phyloP scores from a whole-genome alignment of 2,797 vertebrate genomes.

The Myotis findleyi region DNA sequence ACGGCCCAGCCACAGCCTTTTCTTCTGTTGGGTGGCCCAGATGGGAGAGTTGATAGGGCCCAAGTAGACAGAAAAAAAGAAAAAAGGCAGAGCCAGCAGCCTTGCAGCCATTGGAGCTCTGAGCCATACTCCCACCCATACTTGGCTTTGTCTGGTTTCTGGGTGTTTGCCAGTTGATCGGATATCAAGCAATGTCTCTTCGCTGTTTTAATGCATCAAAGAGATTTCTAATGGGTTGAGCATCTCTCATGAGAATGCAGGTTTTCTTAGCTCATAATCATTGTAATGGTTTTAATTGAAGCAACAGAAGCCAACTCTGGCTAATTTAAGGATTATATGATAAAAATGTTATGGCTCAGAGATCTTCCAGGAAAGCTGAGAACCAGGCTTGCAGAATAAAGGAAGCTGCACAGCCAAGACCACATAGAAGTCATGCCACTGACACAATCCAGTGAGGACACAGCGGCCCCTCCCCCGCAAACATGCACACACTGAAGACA shows the following conservation, averaged over 20 bases:
- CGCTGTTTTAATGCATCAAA: not conserved
- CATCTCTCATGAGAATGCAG: not conserved
- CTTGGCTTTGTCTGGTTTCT: not conserved
- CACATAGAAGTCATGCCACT: not conserved
- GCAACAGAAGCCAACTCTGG: not conserved
- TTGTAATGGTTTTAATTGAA: slow-evolving; percentile 13
- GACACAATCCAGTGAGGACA: not conserved
- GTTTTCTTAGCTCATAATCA: not conserved
- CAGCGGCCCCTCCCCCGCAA: not conserved
- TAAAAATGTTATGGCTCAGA: slow-evolving; percentile 47
- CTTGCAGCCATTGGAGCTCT: not conserved
- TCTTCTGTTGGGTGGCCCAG: not conserved
- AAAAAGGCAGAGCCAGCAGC: not conserved
- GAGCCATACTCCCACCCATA: not conserved
- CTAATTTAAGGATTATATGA: slow-evolving; percentile 43
- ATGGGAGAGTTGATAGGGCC: not conserved
- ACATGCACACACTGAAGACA: not conserved
- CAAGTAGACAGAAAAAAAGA: not conserved
- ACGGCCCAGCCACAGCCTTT: not conserved
- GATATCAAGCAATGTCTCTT: not conserved
- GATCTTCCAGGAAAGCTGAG: slow-evolving; percentile 22
- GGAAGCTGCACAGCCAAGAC: not conserved
- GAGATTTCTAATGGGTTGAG: not conserved
- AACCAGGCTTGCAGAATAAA: not conserved
- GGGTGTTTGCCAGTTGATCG: not conserved